Conservation (phyloP, 2,797 vertebrate genomes). For the Myotis pilosus region DNA sequence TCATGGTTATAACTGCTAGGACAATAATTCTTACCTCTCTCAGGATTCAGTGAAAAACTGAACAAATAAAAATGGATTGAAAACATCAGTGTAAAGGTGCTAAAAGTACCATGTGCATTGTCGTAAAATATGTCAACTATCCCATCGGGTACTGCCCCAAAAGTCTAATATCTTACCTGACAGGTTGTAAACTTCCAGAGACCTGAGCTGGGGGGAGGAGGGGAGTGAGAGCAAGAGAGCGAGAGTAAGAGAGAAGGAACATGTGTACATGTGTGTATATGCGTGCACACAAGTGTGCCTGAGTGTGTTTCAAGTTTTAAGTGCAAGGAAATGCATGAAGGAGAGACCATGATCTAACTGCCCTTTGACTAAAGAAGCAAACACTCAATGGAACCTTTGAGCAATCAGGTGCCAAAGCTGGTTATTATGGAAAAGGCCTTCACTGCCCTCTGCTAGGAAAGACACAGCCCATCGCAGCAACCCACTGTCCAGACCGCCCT, state of each 20-base stretch:
- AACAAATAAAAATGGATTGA: neutral
- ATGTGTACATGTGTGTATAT: neutral
- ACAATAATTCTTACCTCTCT: neutral
- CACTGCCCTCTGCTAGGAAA: neutral
- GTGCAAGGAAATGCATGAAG: neutral
- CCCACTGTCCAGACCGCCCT: accelerated
- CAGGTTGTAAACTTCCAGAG: neutral
- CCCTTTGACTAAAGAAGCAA: neutral
- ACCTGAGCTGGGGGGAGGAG: neutral
- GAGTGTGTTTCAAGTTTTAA: neutral
- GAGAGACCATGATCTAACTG: neutral
- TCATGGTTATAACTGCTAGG: neutral
- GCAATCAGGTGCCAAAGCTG: neutral
- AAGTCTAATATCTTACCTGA: neutral
- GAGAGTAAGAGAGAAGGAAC: neutral
- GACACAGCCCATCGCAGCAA: accelerated
- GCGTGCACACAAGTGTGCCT: accelerated
- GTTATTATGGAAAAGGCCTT: neutral
- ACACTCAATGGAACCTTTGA: neutral
- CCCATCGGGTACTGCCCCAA: accelerated
- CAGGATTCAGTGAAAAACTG: neutral
- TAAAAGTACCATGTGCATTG: neutral
- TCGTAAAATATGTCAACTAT: neutral
- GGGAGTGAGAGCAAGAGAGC: neutral
- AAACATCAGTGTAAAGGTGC: neutral